Evolutionary conservation across 2,797 vertebrate species (phyloP), one percentile per base, ranked within the genome.

Genomic region (Tokudaia muenninki): DNA sequence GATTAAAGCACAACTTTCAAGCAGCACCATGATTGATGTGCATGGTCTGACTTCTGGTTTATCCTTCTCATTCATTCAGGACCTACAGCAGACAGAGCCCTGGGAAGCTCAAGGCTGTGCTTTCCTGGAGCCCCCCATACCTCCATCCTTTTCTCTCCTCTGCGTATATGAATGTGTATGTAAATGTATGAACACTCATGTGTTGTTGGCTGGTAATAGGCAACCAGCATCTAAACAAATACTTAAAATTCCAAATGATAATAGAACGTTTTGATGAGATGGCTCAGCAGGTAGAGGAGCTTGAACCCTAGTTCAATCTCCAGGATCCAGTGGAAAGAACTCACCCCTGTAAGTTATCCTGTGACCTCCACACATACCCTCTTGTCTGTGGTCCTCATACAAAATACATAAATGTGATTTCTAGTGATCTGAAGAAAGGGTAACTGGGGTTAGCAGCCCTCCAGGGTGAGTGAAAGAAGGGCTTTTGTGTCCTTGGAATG

Each of bases 1-100:
- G 91, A 98, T 97, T 97, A 96, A 97, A 96, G 92, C 84, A 55
- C 24, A 90, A 26, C 61, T 94, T 95, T 67, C 16, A 95, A 94
- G 55, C 78, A 93, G 0, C n/a, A 10, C 72, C 41, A 7, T 86
- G 11, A 93, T 81, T 59, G 9, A 19, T 93, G 74, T 97, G 75
- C 34, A 59, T 44, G 65, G 21, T 87, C n/a, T 7, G 70, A 57
- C 41, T 31, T 6, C 2, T 74, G 21, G 52, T 37, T 14, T 59
- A 16, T 84, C 84, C 34, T n/a, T 55, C 78, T 75, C 21, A 5
- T 41, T 92, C 52, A 1, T 70, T 89, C 6, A 65, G 80, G 55
- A 67, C 44, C 12, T 29, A 1, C 19, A 26, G 31, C 63, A 63
- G 24, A 41, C 12, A 14, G 41, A 78, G 63, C 52, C 37, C 26